Evolutionary conservation across 1,140 invertebrate genomes (phyloP), one percentile per base, ranked within the genome.

Genomic region (Conus betulinus): DNA sequence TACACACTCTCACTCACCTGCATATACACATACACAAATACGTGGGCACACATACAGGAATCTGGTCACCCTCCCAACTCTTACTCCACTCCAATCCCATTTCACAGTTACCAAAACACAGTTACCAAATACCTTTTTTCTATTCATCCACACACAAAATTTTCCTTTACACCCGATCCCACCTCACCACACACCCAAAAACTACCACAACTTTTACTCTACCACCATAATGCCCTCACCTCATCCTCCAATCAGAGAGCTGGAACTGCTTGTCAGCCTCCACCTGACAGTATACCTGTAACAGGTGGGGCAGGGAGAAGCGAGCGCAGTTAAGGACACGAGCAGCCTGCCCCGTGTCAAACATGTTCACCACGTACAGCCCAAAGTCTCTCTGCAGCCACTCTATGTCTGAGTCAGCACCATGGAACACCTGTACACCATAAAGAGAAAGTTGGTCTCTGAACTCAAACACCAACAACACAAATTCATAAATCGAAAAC

Each of bases 301-400:
- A 94, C 5, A 99, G 95, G 95, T 97, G 97, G 1, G 97, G 97
- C 52, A 99, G 96, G 27, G 98, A 98, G 5, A 97, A 96, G 57
- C 97, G 96, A 0, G 97, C 95, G 89, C 98, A 96, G 23, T 91
- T 91, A 0, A 99, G 95, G 0, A 97, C 95, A 90, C 97, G 97
- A 0, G 98, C 97, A 0, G 98, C 99, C 93, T 98, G 97, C 94
- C 98, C 97, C 0, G 99, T 99, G 94, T 99, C 99, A 95, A 99
- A 99, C 97, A 99, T 97, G 92, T 99, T 99, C 0, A 99, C 98
- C 25, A 99, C 94, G 93, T 99, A 99, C 0, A 99, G 91, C 0
- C 98, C 98, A 87, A 99, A 97, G 96, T 99, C 99, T 81, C 98
- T 96, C 94, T 99, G 99, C 39, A 99, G 95, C 99, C 99, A 99